Evolutionary conservation across 2,888 invertebrate genomes (phyloP), one percentile per base, ranked within the genome.

Genomic region (Siphlonurus alternatus): DNA sequence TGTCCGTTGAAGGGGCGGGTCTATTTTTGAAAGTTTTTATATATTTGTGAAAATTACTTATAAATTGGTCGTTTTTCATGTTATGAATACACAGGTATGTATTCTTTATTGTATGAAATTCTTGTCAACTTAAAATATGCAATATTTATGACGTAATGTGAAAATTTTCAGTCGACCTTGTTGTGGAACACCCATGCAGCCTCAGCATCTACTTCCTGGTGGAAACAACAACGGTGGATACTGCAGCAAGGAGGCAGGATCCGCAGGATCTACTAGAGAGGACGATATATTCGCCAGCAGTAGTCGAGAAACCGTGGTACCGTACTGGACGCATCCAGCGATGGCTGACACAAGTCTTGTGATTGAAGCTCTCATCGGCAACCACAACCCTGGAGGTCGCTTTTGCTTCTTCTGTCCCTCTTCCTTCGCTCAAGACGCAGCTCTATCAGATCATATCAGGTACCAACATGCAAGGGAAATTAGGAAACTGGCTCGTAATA

Each of bases 371-470:
- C 56, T 56, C 19, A n/a, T 20, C 5, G 38, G 38, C 5, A 38
- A 38, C 38, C 38, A 38, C 38, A n/a, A n/a, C 56, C 7, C 7
- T 10, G 19, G 22, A 22, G 15, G 15, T 22, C 56, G 56, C 56
- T 56, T 56, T 20, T 56, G 56, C n/a, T 22, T 20, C 56, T 56
- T 56, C 56, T 56, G 56, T 56, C 56, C 56, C 56, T 7, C n/a
- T 10, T 56, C 56, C n/a, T 56, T 56, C 20, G 20, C n/a, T n/a
- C 5, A 56, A 7, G 56, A n/a, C n/a, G 56, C 7, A n/a, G 19
- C n/a, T 18, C 56, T 56, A 5, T 10, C n/a, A 5, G 56, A n/a
- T 7, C 56, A 56, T n/a, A 7, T 56, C 5, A n/a, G 56, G 56
- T n/a, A 22, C 7, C 56, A 56, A 22, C 56, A 56, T 22, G 56